Evolutionary conservation across 2,113 vertebrate species (phyloP).

Genomic region (Callocephalon fimbriatum): DNA sequence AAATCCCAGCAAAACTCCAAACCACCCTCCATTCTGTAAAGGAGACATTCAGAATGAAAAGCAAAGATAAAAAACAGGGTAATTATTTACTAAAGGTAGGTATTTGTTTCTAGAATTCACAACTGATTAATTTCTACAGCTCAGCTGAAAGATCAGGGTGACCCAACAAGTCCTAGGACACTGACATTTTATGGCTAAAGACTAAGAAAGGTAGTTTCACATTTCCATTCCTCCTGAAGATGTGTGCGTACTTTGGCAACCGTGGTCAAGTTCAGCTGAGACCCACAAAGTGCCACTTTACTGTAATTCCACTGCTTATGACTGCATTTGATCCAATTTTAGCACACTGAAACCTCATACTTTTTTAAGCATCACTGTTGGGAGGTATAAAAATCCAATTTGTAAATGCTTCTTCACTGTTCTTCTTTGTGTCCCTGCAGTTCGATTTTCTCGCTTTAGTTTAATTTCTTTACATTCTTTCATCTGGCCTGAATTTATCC

Average conservation of each 20-base stretch:
- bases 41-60: neutral
- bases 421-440: neutral
- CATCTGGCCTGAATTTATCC: neutral
- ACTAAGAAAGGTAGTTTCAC: neutral
- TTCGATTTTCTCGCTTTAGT: neutral
- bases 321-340: neutral
- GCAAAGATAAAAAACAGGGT: neutral
- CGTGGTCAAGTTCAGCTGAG: accelerated
- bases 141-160: neutral
- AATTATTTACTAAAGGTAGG: neutral
- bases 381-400: neutral
- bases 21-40: neutral
- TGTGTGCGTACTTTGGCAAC: neutral
- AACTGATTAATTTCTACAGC: neutral
- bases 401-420: neutral
- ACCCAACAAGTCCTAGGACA: neutral
- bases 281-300: neutral
- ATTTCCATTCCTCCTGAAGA: neutral
- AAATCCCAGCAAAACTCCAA: neutral
- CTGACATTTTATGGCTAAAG: neutral
- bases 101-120: neutral
- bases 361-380: neutral
- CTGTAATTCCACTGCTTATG: neutral
- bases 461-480: neutral
- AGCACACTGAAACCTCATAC: neutral